Evolutionary conservation across 2,888 invertebrate species (phyloP).

Genomic region (Andrena praecox): DNA sequence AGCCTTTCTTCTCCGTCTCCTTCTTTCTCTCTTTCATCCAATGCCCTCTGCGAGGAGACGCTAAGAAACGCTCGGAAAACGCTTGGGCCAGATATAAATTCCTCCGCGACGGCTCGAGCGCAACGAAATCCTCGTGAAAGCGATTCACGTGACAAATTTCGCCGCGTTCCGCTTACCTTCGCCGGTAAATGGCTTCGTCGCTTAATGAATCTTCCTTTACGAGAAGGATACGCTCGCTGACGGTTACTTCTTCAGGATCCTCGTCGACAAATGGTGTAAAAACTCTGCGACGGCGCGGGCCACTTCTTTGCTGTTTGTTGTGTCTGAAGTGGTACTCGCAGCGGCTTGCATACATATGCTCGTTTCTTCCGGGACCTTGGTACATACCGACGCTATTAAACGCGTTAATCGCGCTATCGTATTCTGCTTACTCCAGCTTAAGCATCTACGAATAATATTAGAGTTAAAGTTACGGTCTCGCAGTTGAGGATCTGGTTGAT

Average conservation of each 20-base stretch:
- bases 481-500: too few species aligned
- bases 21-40: conserved; percentile 10
- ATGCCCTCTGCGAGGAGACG: conserved; percentile 39
- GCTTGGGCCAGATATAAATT: conserved; percentile 65
- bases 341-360: background rate
- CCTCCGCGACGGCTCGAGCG: conserved; percentile 33
- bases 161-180: conserved; percentile 23
- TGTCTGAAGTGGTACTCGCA: background rate
- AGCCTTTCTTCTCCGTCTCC: background rate
- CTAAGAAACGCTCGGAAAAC: conserved; percentile 56
- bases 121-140: conserved; percentile 47
- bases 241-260: conserved; percentile 7
- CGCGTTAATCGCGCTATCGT: too few species aligned
- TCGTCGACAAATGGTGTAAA: background rate
- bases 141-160: conserved; percentile 38
- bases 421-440: too few species aligned
- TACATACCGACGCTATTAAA: too few species aligned
- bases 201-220: conserved; percentile 32
- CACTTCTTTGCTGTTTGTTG: background rate
- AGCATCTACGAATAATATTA: background rate
- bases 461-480: too few species aligned
- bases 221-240: conserved; percentile 8
- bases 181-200: conserved; percentile 29
- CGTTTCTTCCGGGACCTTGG: too few species aligned
- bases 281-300: background rate